Conservation (phyloP, 2,888 invertebrate species). For the Orthosia gothica region DNA sequence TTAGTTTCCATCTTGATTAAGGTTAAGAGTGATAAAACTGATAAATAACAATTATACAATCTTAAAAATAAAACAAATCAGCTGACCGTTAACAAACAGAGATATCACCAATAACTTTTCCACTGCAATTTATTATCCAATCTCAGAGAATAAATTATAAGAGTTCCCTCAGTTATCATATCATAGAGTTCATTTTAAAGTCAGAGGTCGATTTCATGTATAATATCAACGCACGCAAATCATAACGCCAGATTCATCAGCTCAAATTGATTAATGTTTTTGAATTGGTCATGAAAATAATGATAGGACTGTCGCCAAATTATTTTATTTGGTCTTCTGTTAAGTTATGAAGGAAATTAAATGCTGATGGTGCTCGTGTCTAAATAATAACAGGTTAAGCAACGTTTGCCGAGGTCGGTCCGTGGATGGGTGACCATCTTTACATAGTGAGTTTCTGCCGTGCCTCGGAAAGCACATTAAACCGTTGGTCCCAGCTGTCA, state of each 20-base stretch:
- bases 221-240: constrained; percentile 9
- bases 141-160: constrained; percentile 29
- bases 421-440: no score
- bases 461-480: no score
- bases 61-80: neutral
- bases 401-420: no score
- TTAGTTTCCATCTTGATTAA: neutral
- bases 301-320: constrained; percentile 37
- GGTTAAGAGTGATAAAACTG: no score
- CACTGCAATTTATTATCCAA: constrained; percentile 29
- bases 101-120: constrained; percentile 40
- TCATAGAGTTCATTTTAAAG: constrained; percentile 39
- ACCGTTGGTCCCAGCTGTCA: no score
- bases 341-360: neutral
- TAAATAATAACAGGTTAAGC: no score
- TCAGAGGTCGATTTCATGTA: constrained; percentile 33
- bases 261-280: constrained; percentile 29
- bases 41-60: neutral
- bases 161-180: constrained; percentile 32
- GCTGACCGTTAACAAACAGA: neutral
- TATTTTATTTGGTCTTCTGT: neutral
- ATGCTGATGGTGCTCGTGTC: neutral
- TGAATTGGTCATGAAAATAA: neutral
- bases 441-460: no score
- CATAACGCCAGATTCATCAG: constrained; percentile 14